phyloP scores from a whole-genome alignment of 1,140 invertebrate genomes.

The Pachypsylla venusta region DNA sequence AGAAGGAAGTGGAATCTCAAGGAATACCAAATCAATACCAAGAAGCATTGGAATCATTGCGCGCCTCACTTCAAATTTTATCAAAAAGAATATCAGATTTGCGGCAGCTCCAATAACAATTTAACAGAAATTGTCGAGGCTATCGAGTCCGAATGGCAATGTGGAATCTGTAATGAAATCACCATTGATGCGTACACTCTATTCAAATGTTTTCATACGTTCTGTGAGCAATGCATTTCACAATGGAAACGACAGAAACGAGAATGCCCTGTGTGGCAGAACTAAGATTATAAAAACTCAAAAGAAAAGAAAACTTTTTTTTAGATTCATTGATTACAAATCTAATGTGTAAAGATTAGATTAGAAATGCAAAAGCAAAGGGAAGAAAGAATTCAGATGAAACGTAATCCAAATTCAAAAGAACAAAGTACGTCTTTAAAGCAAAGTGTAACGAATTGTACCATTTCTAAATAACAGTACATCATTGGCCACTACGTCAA shows the following conservation, averaged over 20 bases:
- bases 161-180: slow-evolving; percentile 61
- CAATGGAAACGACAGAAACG: slow-evolving; percentile 55
- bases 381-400: background rate
- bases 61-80: too few relatives aligned
- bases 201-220: slow-evolving; percentile 60
- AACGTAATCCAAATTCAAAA: too few relatives aligned
- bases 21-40: too few relatives aligned
- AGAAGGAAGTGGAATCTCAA: too few relatives aligned
- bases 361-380: background rate
- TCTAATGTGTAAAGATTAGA: background rate
- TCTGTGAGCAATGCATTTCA: slow-evolving; percentile 55
- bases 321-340: background rate
- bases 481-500: too few relatives aligned
- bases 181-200: slow-evolving; percentile 47
- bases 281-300: slow-evolving; percentile 29
- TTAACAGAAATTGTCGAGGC: too few relatives aligned
- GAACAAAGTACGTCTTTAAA: too few relatives aligned
- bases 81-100: too few relatives aligned
- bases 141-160: slow-evolving; percentile 61
- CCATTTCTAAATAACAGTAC: too few relatives aligned
- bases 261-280: slow-evolving; percentile 55
- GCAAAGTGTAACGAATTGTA: too few relatives aligned
- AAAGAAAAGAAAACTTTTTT: background rate
- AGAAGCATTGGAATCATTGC: too few relatives aligned
- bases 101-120: too few relatives aligned